These are phyloP conservation scores for Cistogaster globosa DNA, from an alignment of 2,888 invertebrate species.

Conservation along the genomic window DNA sequence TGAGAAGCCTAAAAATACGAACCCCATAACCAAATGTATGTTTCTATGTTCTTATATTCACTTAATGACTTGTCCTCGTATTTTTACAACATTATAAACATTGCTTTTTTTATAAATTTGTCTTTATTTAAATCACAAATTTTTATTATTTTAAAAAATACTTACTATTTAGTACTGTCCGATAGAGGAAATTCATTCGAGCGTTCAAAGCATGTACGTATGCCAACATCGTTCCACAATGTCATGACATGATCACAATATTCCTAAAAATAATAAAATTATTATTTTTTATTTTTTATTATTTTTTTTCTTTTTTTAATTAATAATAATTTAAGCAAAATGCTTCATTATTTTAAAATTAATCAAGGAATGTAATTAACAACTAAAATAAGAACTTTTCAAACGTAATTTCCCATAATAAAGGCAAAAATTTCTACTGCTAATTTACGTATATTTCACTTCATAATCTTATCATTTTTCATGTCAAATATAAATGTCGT, in stretches of 20 bases:
- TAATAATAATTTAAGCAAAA: too few relatives aligned
- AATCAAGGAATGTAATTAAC: not conserved
- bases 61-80: too few relatives aligned
- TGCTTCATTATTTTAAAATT: not conserved
- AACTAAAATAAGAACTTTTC: not conserved
- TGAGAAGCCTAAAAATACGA: too few relatives aligned
- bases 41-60: too few relatives aligned
- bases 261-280: conserved; percentile 84
- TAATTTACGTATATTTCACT: not conserved
- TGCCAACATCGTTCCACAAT: conserved; percentile 89
- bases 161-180: conserved; percentile 93
- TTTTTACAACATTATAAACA: too few relatives aligned
- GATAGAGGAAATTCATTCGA: conserved; percentile 91
- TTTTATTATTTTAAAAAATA: conserved; percentile 72
- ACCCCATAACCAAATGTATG: too few relatives aligned
- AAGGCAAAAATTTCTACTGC: not conserved
- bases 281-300: too few relatives aligned
- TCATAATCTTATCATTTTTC: conserved; percentile 54
- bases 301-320: too few relatives aligned
- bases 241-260: conserved; percentile 88
- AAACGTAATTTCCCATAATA: not conserved
- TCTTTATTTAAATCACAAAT: too few relatives aligned
- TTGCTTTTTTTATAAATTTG: too few relatives aligned
- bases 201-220: conserved; percentile 87
- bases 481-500: not conserved